These are phyloP conservation scores for Ispidina lecontei DNA, from an alignment of 2,797 vertebrate species.

Conservation along the genomic window DNA sequence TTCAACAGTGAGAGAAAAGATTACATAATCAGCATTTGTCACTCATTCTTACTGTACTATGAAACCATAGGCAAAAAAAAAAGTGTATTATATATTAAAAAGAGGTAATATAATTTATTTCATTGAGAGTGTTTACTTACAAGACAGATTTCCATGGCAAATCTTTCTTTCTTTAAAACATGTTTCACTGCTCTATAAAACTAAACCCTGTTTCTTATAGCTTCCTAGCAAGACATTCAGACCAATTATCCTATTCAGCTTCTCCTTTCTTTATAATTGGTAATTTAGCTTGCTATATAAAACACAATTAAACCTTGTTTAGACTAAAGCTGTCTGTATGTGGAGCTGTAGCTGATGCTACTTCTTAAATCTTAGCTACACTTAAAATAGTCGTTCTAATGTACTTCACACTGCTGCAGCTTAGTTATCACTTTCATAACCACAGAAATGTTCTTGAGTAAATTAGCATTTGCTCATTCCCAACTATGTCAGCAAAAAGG, in stretches of 20 bases:
- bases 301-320: slow-evolving; percentile 25
- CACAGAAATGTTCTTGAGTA: slow-evolving; percentile 15
- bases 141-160: not conserved
- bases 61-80: not conserved
- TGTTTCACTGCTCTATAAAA: slow-evolving; percentile 30
- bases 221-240: slow-evolving; percentile 23
- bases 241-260: slow-evolving; percentile 27
- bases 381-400: slow-evolving; percentile 41
- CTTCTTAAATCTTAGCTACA: not conserved
- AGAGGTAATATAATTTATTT: not conserved
- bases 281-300: slow-evolving; percentile 33
- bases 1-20: not conserved
- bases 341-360: slow-evolving; percentile 10
- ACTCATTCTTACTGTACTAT: not conserved
- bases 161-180: not conserved
- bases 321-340: not conserved
- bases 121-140: not conserved
- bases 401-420: slow-evolving; percentile 13
- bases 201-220: not conserved
- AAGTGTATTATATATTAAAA: not conserved
- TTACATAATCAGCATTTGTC: slow-evolving; percentile 8
- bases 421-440: slow-evolving; percentile 43
- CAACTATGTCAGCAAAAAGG: slow-evolving; percentile 43
- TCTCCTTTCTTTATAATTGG: slow-evolving; percentile 13
- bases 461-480: slow-evolving; percentile 32